phyloP scores from a whole-genome alignment of 1,140 invertebrate species.

The Heliconius eleuchia region DNA sequence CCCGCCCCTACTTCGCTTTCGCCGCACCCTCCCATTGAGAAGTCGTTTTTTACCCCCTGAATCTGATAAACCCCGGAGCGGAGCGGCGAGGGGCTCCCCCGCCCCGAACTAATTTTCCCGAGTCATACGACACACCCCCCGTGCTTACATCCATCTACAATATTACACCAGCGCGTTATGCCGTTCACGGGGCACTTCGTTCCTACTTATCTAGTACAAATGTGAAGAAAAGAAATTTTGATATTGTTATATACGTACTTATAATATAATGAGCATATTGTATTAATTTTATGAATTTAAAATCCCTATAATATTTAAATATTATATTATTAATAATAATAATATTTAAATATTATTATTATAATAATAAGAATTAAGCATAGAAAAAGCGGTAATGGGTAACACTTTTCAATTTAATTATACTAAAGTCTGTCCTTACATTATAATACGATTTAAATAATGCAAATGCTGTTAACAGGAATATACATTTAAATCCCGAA shows the following conservation, averaged over 20 bases:
- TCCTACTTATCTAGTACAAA: constrained; percentile 70
- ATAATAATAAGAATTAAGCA: no score
- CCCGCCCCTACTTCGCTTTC: constrained; percentile 64
- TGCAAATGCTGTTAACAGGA: no score
- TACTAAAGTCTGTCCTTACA: no score
- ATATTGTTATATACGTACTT: constrained; percentile 46
- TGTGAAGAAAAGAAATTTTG: constrained; percentile 65
- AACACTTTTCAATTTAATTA: no score
- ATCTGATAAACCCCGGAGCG: constrained; percentile 74
- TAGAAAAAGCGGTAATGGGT: no score
- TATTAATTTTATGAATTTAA: no score
- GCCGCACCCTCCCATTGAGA: constrained; percentile 77
- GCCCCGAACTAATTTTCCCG: constrained; percentile 80
- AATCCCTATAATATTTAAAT: no score
- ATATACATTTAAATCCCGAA: no score
- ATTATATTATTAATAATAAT: no score
- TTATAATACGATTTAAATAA: no score
- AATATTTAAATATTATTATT: no score
- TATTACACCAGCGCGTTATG: constrained; percentile 79
- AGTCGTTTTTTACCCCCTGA: constrained; percentile 80
- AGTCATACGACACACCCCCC: constrained; percentile 80
- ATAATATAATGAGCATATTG: background rate
- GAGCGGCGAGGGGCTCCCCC: constrained; percentile 67
- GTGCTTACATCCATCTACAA: constrained; percentile 80
- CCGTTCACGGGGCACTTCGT: constrained; percentile 73